Base-by-base conservation (phyloP, 2,888 invertebrate genomes). In the Pseudanteris insignis region DNA sequence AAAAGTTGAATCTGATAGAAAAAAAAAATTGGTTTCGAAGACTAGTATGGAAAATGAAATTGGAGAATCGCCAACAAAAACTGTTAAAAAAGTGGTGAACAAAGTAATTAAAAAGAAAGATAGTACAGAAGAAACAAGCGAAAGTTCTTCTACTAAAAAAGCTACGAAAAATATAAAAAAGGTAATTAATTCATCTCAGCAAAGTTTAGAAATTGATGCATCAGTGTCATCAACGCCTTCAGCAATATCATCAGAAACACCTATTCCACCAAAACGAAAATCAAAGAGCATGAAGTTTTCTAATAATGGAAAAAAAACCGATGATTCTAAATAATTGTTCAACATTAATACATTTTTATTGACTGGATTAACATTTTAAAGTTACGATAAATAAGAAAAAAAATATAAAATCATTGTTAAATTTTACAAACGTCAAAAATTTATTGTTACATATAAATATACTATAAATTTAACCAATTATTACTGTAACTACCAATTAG, bases 31-130 rank as follows among this genome's bases (percentile, higher is more conserved):
- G 2, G 51, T 41, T 1, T 67, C 70, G 14, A 63, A 69, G 9
- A 68, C 71, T 47, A 28, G 67, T 9, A 25, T 53, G 2, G 75
- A 75, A 10, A 62, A 63, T 4, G 76, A 74, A n/a, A 53, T 51
- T 4, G 76, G 74, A 13, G 53, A 55, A n/a, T 53, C 65, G 1
- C 67, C 67, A 2, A 75, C 75, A 38, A 76, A 75, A 68, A 81
- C 82, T 64, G 77, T 82, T 3, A 85, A 84, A 66, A 86, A 85
- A 67, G 81, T 81, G 40, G 81, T 82, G 14, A 85, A 85, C 70
- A 85, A 85, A 65, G 67, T 70, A 5, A 43, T 65, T 1, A 79
- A 74, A 43, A 76, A 77, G 48, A 68, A 28, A 43, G 64, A 68
- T 57, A 57, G 55, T 6, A 46, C 46, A 6, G 73, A 73, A 1